Evolutionary conservation across 2,888 invertebrate genomes (phyloP), one percentile per base, ranked within the genome.

Genomic region (Cinara cedri): DNA sequence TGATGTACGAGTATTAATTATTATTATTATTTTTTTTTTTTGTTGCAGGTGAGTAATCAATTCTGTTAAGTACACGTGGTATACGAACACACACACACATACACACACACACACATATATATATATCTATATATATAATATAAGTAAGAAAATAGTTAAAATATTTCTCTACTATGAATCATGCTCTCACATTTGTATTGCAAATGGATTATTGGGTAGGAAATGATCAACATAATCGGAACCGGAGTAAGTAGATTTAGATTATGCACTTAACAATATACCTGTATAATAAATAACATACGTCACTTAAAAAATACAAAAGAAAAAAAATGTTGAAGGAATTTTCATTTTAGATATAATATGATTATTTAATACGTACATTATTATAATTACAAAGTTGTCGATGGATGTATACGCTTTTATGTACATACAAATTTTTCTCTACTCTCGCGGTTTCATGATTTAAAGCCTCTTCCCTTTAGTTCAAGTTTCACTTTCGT

Each of bases 121-220:
- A n/a, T n/a, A n/a, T n/a, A n/a, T n/a, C n/a, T n/a, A n/a, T n/a
- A n/a, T n/a, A n/a, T n/a, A n/a, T n/a, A n/a, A n/a, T n/a, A n/a
- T 70, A 54, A 62, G 60, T 66, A 55, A 66, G n/a, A 44, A 72
- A n/a, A 57, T 57, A 46, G 55, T 57, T 49, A 10, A 26, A 49
- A 34, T 54, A 42, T 3, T 72, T 34, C 62, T 42, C n/a, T 46
- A 78, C 34, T n/a, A 78, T 78, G 78, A 78, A 78, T 70, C 78
- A 70, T 78, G 70, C 78, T 49, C 60, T 78, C 21, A 78, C 78
- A 78, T 60, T 78, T 70, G 78, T 78, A 21, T 70, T 78, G 34
- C 78, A 78, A 78, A 78, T 78, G 78, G 78, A 78, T 78, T 34
- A 34, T 34, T 78, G 78, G 78, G 49, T 70, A 62, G 16, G 26